Base-by-base conservation (phyloP, 1,140 invertebrate species). In the Halyomorpha halys region DNA sequence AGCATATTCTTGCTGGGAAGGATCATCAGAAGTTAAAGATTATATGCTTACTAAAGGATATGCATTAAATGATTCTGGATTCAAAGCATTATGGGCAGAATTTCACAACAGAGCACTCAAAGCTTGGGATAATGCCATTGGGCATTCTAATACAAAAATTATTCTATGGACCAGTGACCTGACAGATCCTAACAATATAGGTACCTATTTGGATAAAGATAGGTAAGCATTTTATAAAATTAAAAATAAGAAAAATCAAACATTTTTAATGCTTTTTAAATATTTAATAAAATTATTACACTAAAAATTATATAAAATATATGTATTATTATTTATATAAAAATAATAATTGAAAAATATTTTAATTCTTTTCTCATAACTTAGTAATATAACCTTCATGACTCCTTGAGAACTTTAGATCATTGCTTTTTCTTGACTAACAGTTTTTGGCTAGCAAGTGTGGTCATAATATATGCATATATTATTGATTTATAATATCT, bases 121-220 rank as follows among this genome's bases (percentile, higher is more conserved):
- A 6, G 67, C 72, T 16, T 75, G 75, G 65, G 78, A 81, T 64
- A 65, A 72, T 18, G 70, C 74, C 47, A 72, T 71, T 34, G 73
- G 72, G 5, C 67, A 76, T 49, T 18, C 18, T 15, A 64, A 69
- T 21, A 68, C 76, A 70, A 77, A 77, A 13, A 75, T 80, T 45
- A 84, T 91, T 62, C 63, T 90, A 0, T 90, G 86, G 86, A 85
- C 84, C 45, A 89, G 86, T 62, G 80, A 84, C 53, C 75, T 92
- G 5, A 90, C 88, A 0, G 73, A 82, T 53, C 78, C 85, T 0
- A 73, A 78, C 1, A 71, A 77, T 27, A 85, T 90, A 45, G 76
- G 81, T 67, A 77, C 81, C 27, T 82, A 84, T 72, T 74, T 91
- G 51, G 76, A 82, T 65, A 85, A 85, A 70, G 77, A 83, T 5